Evolutionary conservation across 2,113 vertebrate genomes (phyloP).

Genomic region (Symphodus melops): DNA sequence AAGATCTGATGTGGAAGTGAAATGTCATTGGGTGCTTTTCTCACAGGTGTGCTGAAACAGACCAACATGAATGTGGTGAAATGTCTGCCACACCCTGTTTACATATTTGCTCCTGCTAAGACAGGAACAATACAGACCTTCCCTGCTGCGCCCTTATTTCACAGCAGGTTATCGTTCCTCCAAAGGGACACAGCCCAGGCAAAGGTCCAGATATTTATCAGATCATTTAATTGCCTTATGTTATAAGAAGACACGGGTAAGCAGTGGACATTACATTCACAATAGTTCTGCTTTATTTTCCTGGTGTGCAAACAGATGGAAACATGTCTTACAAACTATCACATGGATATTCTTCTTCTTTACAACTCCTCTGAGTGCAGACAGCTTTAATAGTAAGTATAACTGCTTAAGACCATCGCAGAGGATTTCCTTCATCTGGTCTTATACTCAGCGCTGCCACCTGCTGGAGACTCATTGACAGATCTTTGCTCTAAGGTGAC

Average conservation of each 20-base stretch:
- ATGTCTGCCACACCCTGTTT: conserved; percentile 64
- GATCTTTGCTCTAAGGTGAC: background rate
- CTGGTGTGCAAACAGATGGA: background rate
- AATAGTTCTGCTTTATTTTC: background rate
- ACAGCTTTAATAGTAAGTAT: conserved; percentile 1
- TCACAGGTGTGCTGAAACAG: background rate
- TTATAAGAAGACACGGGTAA: background rate
- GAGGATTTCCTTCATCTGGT: background rate
- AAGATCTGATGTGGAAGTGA: conserved; percentile 33
- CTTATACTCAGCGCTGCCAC: conserved; percentile 42
- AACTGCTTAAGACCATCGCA: conserved; percentile 1
- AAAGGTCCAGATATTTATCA: background rate
- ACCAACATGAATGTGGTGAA: conserved; percentile 26
- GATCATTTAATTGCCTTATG: conserved; percentile 1
- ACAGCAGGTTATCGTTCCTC: conserved; percentile 13
- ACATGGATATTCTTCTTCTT: background rate
- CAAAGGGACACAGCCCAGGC: conserved; percentile 8
- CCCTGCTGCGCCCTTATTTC: conserved; percentile 49
- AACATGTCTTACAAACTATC: background rate
- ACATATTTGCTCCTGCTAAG: conserved; percentile 79
- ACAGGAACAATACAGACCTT: conserved; percentile 60
- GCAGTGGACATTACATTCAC: no score
- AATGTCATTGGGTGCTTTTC: background rate
- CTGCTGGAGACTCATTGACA: conserved; percentile 49
- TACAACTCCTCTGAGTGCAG: background rate